A percentile compares a stretch with the other conserved stretches of the same genome.
Conservation (phyloP, 2,888 invertebrate species). For the Meganola albula region DNA sequence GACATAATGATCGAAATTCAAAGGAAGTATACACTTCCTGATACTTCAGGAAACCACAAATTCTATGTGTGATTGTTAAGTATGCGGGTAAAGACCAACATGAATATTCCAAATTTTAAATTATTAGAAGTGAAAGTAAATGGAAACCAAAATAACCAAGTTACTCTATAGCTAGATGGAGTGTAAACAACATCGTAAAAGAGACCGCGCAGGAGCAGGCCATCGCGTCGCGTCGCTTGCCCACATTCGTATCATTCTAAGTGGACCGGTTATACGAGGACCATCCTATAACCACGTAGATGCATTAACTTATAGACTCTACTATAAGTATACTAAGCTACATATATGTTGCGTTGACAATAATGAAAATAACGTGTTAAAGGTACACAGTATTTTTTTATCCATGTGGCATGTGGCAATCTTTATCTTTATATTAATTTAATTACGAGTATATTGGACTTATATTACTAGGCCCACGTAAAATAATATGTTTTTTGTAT, state of each 20-base stretch:
- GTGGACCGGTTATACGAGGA: constrained; percentile 60
- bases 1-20: too few species aligned
- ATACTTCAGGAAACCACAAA: too few species aligned
- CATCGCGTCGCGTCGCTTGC: constrained; percentile 31
- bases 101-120: constrained; percentile 14
- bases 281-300: constrained; percentile 44
- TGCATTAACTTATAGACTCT: constrained; percentile 40
- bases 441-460: too few species aligned
- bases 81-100: constrained; percentile 12
- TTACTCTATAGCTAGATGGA: constrained; percentile 32
- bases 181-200: constrained; percentile 33
- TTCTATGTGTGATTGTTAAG: too few species aligned
- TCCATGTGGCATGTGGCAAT: too few species aligned
- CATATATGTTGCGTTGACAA: constrained; percentile 19
- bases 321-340: too few species aligned
- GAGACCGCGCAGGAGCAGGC: constrained; percentile 18
- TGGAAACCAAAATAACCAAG: constrained; percentile 13
- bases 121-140: constrained; percentile 26
- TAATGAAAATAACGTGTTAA: constrained; percentile 17
- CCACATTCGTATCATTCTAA: constrained; percentile 63
- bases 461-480: too few species aligned
- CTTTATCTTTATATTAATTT: too few species aligned
- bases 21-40: too few species aligned
- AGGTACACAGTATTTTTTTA: too few species aligned
- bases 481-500: too few species aligned